These are phyloP conservation scores for Neogobius melanostomus DNA, from an alignment of 2,113 vertebrate species.

Conservation along the genomic window DNA sequence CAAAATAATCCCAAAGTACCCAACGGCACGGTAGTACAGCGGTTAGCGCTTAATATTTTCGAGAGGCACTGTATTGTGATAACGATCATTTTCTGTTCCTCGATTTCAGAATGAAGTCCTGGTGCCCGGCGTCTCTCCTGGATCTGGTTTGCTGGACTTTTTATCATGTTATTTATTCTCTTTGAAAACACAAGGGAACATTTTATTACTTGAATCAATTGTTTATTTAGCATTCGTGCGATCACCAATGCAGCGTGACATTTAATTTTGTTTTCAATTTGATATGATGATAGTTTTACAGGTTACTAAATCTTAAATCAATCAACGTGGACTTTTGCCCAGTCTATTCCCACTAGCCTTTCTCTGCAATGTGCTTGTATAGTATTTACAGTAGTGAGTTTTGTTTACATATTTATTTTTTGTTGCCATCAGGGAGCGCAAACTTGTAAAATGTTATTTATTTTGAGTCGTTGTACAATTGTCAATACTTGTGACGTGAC, in stretches of 20 bases:
- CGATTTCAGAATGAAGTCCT: slow-evolving; percentile 16
- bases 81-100: neutral
- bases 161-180: slow-evolving; percentile 14
- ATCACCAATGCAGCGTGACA: no score
- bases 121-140: slow-evolving; percentile 14
- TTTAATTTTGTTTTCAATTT: no score
- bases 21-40: no score
- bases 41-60: no score
- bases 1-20: no score
- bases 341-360: neutral
- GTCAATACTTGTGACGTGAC: slow-evolving; percentile 55
- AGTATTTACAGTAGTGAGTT: slow-evolving; percentile 11
- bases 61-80: no score
- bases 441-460: slow-evolving; percentile 55
- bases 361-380: slow-evolving; percentile 30
- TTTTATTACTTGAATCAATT: slow-evolving; percentile 8
- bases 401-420: slow-evolving; percentile 28
- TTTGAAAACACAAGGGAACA: neutral
- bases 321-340: neutral
- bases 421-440: slow-evolving; percentile 35
- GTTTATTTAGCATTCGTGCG: neutral
- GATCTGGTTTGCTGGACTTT: slow-evolving; percentile 21
- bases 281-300: no score
- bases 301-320: neutral
- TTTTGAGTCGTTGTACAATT: slow-evolving; percentile 52